Evolutionary conservation across 53 echinoderm and acorn worm species (phyloP), one percentile per base, ranked within the genome.

Genomic region (Paracentrotus lividus): DNA sequence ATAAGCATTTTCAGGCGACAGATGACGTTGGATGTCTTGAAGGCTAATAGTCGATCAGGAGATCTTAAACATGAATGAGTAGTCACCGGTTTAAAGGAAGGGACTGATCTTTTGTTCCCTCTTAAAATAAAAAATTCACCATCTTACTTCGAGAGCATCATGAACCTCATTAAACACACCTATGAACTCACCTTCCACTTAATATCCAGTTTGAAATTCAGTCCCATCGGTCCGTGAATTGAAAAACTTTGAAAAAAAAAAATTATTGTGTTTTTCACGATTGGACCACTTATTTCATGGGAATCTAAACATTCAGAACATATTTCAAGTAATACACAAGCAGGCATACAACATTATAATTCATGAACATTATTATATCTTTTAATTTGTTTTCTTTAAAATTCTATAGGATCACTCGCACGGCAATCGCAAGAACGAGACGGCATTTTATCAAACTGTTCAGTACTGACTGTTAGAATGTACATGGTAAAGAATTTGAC

Each of bases 1-100:
- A 81, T 47, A 81, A 81, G 81, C 81, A 81, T 45, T 47, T 47
- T 47, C 81, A 81, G 81, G 81, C 81, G 81, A 81, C 81, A 81
- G 45, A 76, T 76, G 76, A 40, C 76, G 42, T 76, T 38, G 47
- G 44, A 47, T 81, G 81, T 26, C 81, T 81, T 49, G 45, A 44
- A 47, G 44, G 49, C 81, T 45, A n/a, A 4, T 81, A 47, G 33
- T 81, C 81, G 81, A 81, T 47, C 44, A 44, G 47, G 36, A 18
- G 40, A 18, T 40, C 40, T 40, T 40, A 72, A 72, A 36, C 72
- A 72, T 72, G 72, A 72, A 72, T 38, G 69, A 38, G 34, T 69
- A 21, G 20, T 20, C 72, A 36, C 27, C 31, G 33, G 67, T 33
- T 33, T 67, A 33, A 67, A 65, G 65, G 65, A 68, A 4, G 14